Conservation (phyloP, 2,113 vertebrate genomes). For the Deroptyus accipitrinus region DNA sequence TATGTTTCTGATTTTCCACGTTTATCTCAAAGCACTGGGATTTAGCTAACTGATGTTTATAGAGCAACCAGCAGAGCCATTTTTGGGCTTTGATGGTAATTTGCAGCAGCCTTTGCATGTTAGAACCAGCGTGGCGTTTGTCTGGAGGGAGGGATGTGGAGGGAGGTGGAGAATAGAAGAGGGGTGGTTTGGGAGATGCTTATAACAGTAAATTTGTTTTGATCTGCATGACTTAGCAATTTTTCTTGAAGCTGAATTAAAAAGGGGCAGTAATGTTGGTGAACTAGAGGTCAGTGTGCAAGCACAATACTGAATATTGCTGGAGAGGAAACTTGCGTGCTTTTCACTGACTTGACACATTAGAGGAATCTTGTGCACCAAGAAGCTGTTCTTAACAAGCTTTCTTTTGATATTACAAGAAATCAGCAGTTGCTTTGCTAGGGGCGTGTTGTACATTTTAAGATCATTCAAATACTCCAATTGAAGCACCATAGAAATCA, state of each 20-base stretch:
- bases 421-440: background rate
- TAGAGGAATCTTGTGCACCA: background rate
- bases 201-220: background rate
- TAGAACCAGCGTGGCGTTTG: rapidly evolving
- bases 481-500: background rate
- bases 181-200: background rate
- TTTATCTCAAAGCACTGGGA: background rate
- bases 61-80: background rate
- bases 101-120: background rate
- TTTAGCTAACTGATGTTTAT: background rate
- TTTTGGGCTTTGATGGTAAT: background rate
- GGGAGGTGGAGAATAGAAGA: background rate
- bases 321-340: background rate
- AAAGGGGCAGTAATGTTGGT: background rate
- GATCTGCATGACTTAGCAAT: conserved; percentile 7
- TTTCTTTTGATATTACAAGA: background rate
- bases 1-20: background rate
- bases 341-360: background rate
- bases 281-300: background rate
- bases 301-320: background rate
- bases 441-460: background rate
- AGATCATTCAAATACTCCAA: background rate
- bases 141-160: background rate
- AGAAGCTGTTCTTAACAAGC: background rate
- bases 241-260: background rate